Base-by-base conservation (phyloP, 2,888 invertebrate genomes). In the Cyrtodaria siliqua region DNA sequence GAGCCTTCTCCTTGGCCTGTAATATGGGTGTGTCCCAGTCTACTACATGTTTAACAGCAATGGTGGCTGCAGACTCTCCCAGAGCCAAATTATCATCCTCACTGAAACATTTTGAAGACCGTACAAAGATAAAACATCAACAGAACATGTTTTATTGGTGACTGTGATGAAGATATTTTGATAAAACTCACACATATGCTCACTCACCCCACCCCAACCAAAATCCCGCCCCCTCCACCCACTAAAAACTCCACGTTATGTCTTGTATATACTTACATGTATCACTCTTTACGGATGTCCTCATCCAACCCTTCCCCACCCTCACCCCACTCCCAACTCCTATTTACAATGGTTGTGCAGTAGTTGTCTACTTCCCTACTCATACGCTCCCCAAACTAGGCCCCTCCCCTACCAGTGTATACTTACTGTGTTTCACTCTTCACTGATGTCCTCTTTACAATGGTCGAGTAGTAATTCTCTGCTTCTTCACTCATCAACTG, bases 11-110 rank as follows among this genome's bases (percentile, higher is more conserved):
- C 49, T 79, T 75, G 16, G 85, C 85, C 38, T 73, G 67, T 24
- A 68, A 50, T 4, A 85, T 38, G 9, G 85, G 85, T 6, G 29
- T 33, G 29, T 85, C 85, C 85, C 85, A 85, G 66, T 82, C 81
- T 29, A 70, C 49, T 2, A 76, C 52, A 42, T 75, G 78, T 53
- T 64, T 64, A 12, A 26, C 57, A 9, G 72, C 38, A n/a, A 80
- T 67, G 8, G 66, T 70, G 8, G 76, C 72, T 6, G 79, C 79
- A 23, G 74, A 71, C 40, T 74, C 79, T 4, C 79, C 79, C 0
- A 80, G 63, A 9, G 52, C 40, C 2, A 76, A 23, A 14, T 47
- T 47, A n/a, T 76, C 76, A 20, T 70, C 68, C 44, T 70, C 68
- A 44, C 61, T 76, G 61, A 9, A 49, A 68, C 27, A 9, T 33